phyloP scores from a whole-genome alignment of 1,140 invertebrate species.

The Magallana angulata region DNA sequence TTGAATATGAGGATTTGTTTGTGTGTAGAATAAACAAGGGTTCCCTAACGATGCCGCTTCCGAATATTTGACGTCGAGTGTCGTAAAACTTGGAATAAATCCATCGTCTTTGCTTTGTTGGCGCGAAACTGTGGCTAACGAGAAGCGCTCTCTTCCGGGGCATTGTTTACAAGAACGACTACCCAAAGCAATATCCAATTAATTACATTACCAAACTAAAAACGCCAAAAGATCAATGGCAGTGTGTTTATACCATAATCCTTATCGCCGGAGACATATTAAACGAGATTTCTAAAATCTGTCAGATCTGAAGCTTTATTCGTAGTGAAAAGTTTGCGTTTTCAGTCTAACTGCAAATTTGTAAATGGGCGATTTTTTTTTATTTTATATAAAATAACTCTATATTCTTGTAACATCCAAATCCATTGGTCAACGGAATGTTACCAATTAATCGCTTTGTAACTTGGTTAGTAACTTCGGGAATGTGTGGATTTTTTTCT shows the following conservation, averaged over 20 bases:
- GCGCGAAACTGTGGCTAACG: constrained; percentile 14
- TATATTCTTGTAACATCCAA: too few relatives aligned
- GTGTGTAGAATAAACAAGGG: constrained; percentile 19
- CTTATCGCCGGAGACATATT: constrained; percentile 26
- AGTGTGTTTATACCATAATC: constrained; percentile 32
- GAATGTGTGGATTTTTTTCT: too few relatives aligned
- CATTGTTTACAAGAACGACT: constrained; percentile 35
- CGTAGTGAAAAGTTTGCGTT: not conserved
- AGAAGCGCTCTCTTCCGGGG: constrained; percentile 26
- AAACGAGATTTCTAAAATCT: not conserved
- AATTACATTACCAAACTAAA: constrained; percentile 35
- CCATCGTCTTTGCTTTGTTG: constrained; percentile 28
- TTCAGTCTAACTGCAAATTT: not conserved
- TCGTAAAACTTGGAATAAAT: constrained; percentile 28
- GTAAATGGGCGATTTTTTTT: not conserved
- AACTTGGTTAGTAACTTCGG: too few relatives aligned
- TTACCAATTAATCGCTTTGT: too few relatives aligned
- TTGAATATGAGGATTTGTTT: constrained; percentile 37
- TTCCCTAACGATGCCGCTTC: constrained; percentile 6
- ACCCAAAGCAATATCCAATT: constrained; percentile 15
- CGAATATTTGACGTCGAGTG: constrained; percentile 15
- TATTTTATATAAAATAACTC: too few relatives aligned
- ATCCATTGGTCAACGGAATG: too few relatives aligned
- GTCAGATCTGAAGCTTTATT: constrained; percentile 10
- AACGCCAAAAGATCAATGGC: constrained; percentile 23